These are phyloP conservation scores for Rhinophrynus dorsalis DNA, from an alignment of 2,797 vertebrate genomes.

Conservation along the genomic window DNA sequence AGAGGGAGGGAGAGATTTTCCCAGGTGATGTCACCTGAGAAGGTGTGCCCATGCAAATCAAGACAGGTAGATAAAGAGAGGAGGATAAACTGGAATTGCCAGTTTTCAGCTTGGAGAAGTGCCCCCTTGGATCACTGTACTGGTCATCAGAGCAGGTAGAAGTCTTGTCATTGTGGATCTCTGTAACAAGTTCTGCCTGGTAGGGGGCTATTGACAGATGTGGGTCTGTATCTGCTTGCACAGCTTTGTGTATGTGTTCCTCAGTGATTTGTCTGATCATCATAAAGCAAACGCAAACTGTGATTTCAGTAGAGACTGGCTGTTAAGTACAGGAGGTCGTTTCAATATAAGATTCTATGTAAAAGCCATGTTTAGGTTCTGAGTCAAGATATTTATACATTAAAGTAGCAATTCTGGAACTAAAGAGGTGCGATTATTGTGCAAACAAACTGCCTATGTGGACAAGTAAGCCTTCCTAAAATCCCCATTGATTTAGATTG, in stretches of 20 bases:
- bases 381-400: too few relatives aligned
- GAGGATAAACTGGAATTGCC: slow-evolving; percentile 48
- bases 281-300: too few relatives aligned
- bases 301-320: too few relatives aligned
- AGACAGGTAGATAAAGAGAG: slow-evolving; percentile 48
- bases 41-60: slow-evolving; percentile 42
- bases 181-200: neutral
- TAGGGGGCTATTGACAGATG: neutral
- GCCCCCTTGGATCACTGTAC: slow-evolving; percentile 31
- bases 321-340: too few relatives aligned
- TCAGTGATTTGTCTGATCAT: neutral
- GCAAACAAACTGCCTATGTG: too few relatives aligned
- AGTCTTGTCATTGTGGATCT: slow-evolving; percentile 3
- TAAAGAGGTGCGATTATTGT: too few relatives aligned
- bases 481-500: too few relatives aligned
- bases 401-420: too few relatives aligned
- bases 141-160: slow-evolving; percentile 42
- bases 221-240: neutral
- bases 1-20: slow-evolving; percentile 39
- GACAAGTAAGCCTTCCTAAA: too few relatives aligned
- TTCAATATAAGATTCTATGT: too few relatives aligned
- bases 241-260: slow-evolving; percentile 2
- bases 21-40: slow-evolving; percentile 45
- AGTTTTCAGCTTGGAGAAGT: slow-evolving; percentile 30
- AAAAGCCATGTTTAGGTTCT: too few relatives aligned